A percentile compares a stretch with the other conserved stretches of the same genome.
Evolutionary conservation across 2,888 invertebrate species (phyloP).

Genomic region (Epistrophe grossulariae): DNA sequence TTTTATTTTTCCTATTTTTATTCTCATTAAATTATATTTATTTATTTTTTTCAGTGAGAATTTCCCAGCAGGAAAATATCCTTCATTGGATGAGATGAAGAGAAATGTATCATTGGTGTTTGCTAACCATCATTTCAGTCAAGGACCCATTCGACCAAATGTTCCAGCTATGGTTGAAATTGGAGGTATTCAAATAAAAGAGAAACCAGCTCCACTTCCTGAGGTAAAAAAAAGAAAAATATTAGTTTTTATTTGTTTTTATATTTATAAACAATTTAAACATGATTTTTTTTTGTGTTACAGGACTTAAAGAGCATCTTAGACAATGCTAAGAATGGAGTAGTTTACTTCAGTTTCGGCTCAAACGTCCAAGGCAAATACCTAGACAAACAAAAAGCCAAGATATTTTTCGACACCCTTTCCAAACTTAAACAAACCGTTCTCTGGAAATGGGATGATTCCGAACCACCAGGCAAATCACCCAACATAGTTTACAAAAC

Average conservation of each 20-base stretch:
- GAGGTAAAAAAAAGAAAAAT: constrained; percentile 61
- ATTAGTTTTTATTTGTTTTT: too few relatives aligned
- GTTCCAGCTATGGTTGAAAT: constrained; percentile 80
- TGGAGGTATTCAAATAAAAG: constrained; percentile 80
- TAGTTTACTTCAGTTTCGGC: constrained; percentile 82
- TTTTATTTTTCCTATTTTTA: too few relatives aligned
- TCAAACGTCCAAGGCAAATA: constrained; percentile 79
- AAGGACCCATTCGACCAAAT: constrained; percentile 79
- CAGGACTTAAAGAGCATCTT: constrained; percentile 79
- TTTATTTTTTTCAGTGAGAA: constrained; percentile 76
- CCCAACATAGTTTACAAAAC: constrained; percentile 80
- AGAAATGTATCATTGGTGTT: constrained; percentile 79
- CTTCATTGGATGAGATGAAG: constrained; percentile 77
- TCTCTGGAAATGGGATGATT: constrained; percentile 87
- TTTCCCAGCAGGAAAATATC: constrained; percentile 79
- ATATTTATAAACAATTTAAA: too few relatives aligned
- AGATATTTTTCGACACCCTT: constrained; percentile 86
- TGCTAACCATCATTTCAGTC: constrained; percentile 79
- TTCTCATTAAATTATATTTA: neutral
- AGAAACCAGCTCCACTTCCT: constrained; percentile 78
- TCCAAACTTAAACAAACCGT: constrained; percentile 86
- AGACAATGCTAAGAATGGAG: constrained; percentile 81
- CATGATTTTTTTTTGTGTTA: neutral
- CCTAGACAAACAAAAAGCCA: constrained; percentile 82
- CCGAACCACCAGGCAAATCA: constrained; percentile 81